phyloP scores from a whole-genome alignment of 2,797 vertebrate species.

The Chromis chromis region DNA sequence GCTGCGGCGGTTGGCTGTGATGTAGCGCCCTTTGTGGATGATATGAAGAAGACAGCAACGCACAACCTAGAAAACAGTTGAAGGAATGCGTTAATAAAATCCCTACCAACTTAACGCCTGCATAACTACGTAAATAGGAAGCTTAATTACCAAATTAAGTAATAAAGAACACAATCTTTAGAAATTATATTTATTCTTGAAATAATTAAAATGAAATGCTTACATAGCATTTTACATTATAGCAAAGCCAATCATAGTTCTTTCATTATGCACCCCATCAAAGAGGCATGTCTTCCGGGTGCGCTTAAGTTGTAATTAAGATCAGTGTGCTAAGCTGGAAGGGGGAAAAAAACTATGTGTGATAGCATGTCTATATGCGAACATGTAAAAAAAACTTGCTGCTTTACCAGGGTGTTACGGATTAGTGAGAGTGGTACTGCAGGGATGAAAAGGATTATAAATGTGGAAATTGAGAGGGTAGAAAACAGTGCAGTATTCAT shows the following conservation, averaged over 20 bases:
- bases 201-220: background rate
- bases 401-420: constrained; percentile 54
- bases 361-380: constrained; percentile 40
- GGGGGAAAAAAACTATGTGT: constrained; percentile 11
- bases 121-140: too few relatives aligned
- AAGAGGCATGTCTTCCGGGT: constrained; percentile 27
- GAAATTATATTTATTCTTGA: background rate
- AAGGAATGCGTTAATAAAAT: background rate
- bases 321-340: constrained; percentile 42
- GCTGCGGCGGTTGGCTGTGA: constrained; percentile 88
- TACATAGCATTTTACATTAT: constrained; percentile 6
- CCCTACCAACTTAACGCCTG: background rate
- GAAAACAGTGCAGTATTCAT: constrained; percentile 61
- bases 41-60: constrained; percentile 92
- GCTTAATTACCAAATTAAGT: too few relatives aligned
- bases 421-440: constrained; percentile 53
- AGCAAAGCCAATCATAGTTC: constrained; percentile 22
- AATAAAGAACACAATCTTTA: too few relatives aligned
- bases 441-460: constrained; percentile 63
- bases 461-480: constrained; percentile 57
- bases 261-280: constrained; percentile 32
- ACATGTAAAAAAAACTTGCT: constrained; percentile 54
- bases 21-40: constrained; percentile 91
- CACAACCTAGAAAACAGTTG: constrained; percentile 79
- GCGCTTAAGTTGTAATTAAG: constrained; percentile 44